phyloP scores from a whole-genome alignment of 2,113 vertebrate genomes.

The Myiozetetes cayanensis region DNA sequence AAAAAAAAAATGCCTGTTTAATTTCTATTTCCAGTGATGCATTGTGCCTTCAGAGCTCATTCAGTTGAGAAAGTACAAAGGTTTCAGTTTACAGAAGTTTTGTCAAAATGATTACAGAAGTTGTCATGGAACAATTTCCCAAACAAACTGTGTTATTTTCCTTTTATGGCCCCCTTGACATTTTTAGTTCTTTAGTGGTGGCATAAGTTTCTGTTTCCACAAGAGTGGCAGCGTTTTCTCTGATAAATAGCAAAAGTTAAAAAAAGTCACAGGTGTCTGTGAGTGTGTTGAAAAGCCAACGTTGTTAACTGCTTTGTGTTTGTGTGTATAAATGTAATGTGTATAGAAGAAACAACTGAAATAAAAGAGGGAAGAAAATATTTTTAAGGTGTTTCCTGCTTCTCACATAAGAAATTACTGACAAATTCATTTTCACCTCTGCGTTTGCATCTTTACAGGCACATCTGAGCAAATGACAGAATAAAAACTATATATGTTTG shows the following conservation, averaged over 20 bases:
- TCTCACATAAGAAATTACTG: background rate
- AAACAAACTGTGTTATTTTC: slow-evolving; percentile 49
- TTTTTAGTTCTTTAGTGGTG: slow-evolving; percentile 12
- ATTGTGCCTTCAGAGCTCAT: slow-evolving; percentile 54
- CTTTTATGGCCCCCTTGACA: slow-evolving; percentile 44
- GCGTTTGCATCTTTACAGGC: background rate
- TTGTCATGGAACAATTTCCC: slow-evolving; percentile 35
- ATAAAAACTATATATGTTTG: background rate
- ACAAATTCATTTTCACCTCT: background rate
- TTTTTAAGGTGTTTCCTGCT: background rate
- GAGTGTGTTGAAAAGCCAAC: background rate
- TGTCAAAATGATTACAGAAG: slow-evolving; percentile 42
- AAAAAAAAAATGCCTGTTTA: background rate
- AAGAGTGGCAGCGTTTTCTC: background rate
- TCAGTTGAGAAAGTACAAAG: slow-evolving; percentile 35
- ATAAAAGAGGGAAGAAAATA: background rate
- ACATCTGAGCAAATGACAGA: background rate
- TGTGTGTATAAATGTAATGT: background rate
- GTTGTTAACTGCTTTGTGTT: background rate
- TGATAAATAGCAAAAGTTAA: slow-evolving; percentile 21
- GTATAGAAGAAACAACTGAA: background rate
- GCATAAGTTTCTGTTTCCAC: background rate
- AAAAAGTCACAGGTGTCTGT: background rate
- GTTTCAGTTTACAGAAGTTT: slow-evolving; percentile 59
- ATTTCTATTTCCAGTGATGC: slow-evolving; percentile 65